Base-by-base conservation (phyloP, 2,888 invertebrate genomes). In the Campoplex nolae region DNA sequence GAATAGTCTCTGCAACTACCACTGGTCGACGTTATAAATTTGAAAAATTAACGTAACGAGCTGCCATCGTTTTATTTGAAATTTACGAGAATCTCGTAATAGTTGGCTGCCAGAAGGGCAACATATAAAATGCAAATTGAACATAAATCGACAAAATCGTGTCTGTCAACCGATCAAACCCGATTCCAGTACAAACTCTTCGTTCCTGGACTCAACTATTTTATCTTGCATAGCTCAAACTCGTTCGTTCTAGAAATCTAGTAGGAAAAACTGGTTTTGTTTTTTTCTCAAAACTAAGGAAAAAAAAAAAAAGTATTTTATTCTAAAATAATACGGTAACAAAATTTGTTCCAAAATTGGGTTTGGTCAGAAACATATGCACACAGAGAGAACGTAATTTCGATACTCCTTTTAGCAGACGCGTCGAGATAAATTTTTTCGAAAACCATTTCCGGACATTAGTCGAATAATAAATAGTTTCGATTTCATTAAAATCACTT, bases 71-170 rank as follows among this genome's bases (percentile, higher is more conserved):
- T 7, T 48, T 6, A 28, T 28, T 70, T 42, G n/a, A 56, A 42
- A 13, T 9, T 32, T 38, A 70, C 28, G 16, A 58, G n/a, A 28
- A 45, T 38, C 32, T 38, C 42, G 42, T 77, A 38, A 0, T 3
- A 65, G 13, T 45, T 58, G 9, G 9, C n/a, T 70, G 51, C 11
- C 71, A 32, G 35, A 51, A 32, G 11, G 32, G 71, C 32, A 51
- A 32, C 28, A 9, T 9, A 9, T 71, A 51, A 71, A 71, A 71
- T 71, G 71, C 71, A 35, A 51, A 32, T 71, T 32, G 51, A 51
- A 18, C 51, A 32, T 16, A 62, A 0, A 32, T 32, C 11, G 32
- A 6, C 32, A 16, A 32, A 23, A 62, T 62, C 32, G 62, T 11
- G 16, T 16, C 6, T 16, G 62, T 42, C 28, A 7, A 32, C 6